These are phyloP conservation scores for Drosophila cardini DNA, from an alignment of 1,140 invertebrate species.

Conservation along the genomic window DNA sequence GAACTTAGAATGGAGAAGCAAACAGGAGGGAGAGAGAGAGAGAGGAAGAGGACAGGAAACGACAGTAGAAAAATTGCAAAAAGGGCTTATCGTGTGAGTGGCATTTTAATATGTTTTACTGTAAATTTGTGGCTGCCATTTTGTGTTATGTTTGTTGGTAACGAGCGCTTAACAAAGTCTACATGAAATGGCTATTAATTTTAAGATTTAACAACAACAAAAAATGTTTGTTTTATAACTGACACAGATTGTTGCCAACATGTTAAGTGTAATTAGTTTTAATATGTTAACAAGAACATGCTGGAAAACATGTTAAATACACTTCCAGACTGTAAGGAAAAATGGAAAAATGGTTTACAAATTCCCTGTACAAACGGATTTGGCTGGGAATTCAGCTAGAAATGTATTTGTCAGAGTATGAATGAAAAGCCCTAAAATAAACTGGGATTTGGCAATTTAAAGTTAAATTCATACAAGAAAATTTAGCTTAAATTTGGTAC, in stretches of 20 bases:
- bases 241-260: slow-evolving; percentile 24
- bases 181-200: slow-evolving; percentile 76
- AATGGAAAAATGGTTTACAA: background rate
- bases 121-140: slow-evolving; percentile 58
- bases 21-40: background rate
- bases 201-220: slow-evolving; percentile 56
- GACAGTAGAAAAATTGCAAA: slow-evolving; percentile 41
- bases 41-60: background rate
- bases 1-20: background rate
- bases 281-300: slow-evolving; percentile 6
- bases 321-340: background rate
- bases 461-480: too few species aligned
- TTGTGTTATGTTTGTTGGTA: slow-evolving; percentile 35
- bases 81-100: slow-evolving; percentile 74
- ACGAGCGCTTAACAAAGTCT: slow-evolving; percentile 34
- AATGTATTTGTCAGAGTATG: too few species aligned
- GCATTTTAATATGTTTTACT: slow-evolving; percentile 80
- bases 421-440: background rate
- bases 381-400: too few species aligned
- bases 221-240: slow-evolving; percentile 31
- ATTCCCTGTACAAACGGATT: too few species aligned
- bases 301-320: background rate
- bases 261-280: slow-evolving; percentile 12
- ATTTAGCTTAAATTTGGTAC: too few species aligned
- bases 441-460: too few species aligned